Evolutionary conservation across 2,113 vertebrate species (phyloP).

Genomic region (Cephalopterus ornatus): DNA sequence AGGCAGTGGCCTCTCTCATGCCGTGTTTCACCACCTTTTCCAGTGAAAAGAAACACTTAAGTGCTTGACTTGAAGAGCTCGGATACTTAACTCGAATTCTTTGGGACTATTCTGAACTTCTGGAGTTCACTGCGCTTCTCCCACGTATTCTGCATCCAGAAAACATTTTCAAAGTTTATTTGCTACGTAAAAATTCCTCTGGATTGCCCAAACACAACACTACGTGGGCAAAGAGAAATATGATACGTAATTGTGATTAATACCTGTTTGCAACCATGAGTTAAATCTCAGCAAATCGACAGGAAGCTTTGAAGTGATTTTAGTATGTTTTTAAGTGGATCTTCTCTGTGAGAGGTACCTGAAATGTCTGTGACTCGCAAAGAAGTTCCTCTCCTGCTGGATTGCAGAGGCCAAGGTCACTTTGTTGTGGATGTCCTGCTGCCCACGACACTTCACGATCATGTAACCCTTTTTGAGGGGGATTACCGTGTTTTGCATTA

Average conservation of each 20-base stretch:
- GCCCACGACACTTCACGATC: constrained; percentile 87
- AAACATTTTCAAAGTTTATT: background rate
- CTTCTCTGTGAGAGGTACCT: constrained; percentile 50
- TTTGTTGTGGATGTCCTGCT: constrained; percentile 73
- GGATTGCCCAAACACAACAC: background rate
- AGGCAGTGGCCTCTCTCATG: background rate
- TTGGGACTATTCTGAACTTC: background rate
- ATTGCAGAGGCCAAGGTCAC: constrained; percentile 77
- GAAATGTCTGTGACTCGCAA: constrained; percentile 76
- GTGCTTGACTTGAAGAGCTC: background rate
- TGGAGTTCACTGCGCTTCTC: background rate
- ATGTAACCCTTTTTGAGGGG: constrained; percentile 88
- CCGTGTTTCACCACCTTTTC: background rate
- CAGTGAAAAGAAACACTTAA: background rate
- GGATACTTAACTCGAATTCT: background rate
- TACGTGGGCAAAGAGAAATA: background rate
- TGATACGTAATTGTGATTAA: fast-evolving
- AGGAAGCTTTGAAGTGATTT: background rate
- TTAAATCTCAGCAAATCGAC: background rate
- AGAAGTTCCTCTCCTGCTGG: constrained; percentile 80
- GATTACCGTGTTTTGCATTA: constrained; percentile 77
- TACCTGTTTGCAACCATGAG: background rate
- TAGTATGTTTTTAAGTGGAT: background rate
- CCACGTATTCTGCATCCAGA: background rate
- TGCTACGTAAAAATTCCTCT: background rate